phyloP scores from a whole-genome alignment of 1,140 invertebrate genomes.

The Drosophila nikananu region DNA sequence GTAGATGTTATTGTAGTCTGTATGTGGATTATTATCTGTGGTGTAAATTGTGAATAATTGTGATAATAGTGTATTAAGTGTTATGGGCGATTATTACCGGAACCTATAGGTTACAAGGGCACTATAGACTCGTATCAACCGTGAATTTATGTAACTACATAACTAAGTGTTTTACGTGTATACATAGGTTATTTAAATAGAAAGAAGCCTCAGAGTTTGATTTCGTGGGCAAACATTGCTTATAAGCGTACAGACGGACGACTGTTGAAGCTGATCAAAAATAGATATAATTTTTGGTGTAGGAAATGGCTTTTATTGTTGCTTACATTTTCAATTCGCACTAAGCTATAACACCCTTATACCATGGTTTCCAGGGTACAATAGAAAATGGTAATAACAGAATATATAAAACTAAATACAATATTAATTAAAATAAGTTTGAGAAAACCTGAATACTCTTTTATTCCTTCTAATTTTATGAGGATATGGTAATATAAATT shows the following conservation, averaged over 20 bases:
- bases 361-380: not conserved
- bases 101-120: not conserved
- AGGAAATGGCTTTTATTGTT: not conserved
- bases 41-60: conserved; percentile 24
- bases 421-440: not conserved
- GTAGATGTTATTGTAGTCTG: conserved; percentile 72
- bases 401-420: not conserved
- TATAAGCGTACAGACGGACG: too few relatives aligned
- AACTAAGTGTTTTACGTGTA: too few relatives aligned
- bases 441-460: not conserved
- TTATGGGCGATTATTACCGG: not conserved
- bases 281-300: not conserved
- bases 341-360: not conserved
- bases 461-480: not conserved
- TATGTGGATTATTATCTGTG: conserved; percentile 78
- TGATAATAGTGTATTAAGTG: conserved; percentile 74
- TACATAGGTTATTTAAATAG: too few relatives aligned
- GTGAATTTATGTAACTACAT: not conserved
- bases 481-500: not conserved
- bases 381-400: not conserved
- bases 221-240: too few relatives aligned
- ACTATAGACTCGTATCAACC: not conserved
- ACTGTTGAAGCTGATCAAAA: not conserved
- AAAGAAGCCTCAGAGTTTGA: too few relatives aligned
- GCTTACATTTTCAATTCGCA: not conserved